Base-by-base conservation (phyloP, 2,888 invertebrate species). In the Rhyacophila evoluta region DNA sequence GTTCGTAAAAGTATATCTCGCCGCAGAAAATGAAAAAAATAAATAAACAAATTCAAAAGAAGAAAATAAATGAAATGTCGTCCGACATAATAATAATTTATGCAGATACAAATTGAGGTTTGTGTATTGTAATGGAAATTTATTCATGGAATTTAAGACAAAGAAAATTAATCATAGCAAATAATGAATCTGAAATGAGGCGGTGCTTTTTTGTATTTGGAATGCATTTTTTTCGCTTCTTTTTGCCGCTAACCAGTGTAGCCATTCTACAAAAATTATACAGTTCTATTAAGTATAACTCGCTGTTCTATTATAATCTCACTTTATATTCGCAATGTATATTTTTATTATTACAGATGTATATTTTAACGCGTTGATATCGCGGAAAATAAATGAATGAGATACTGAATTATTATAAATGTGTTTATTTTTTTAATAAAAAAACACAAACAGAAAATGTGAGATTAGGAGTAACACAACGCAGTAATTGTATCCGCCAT, bases 91-190 rank as follows among this genome's bases (percentile, higher is more conserved):
- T 39, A 39, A 39, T 55, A 8, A 15, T 25, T 55, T 19, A 55
- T 55, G 55, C 55, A 55, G 19, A 55, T 55, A 55, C 19, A 55
- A 15, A 8, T 55, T 25, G 55, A 55, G 55, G 55, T 55, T 55
- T 55, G 15, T 55, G 19, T 19, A 8, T 10, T 55, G 8, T 8
- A 55, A 55, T 55, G 55, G 5, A 55, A 55, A 55, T 55, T 55
- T 55, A 55, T 55, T 55, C 55, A 55, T 55, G 55, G 55, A 19
- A 19, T 55, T 55, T 55, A 55, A 55, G 55, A 55, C 55, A 55
- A 55, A 55, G 55, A 19, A 55, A 55, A 55, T 55, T 55, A 55
- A 55, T 55, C 55, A 55, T 55, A 55, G 55, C 55, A 55, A 55
- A 55, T 55, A 55, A 55, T 55, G 55, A 55, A 55, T 55, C 55